These are phyloP conservation scores for Abscondita cerata DNA, from an alignment of 2,888 invertebrate species.

Conservation along the genomic window DNA sequence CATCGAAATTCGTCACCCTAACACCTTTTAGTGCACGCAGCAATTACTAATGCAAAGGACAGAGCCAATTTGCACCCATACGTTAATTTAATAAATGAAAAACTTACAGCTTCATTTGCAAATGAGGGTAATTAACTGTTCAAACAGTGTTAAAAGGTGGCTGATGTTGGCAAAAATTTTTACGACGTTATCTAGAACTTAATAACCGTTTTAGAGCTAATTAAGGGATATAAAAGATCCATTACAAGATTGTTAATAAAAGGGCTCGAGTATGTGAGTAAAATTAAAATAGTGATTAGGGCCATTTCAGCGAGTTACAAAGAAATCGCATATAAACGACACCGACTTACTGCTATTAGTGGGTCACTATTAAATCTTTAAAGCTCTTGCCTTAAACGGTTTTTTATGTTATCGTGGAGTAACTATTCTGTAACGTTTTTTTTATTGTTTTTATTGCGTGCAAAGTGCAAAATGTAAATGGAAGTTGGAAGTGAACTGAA, in stretches of 20 bases:
- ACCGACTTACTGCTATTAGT: too few species aligned
- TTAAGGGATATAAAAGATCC: constrained; percentile 2
- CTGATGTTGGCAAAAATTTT: neutral
- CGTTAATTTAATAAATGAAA: neutral
- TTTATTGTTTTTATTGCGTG: too few species aligned
- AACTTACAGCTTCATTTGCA: too few species aligned
- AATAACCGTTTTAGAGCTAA: constrained; percentile 1
- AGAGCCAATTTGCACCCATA: constrained; percentile 17
- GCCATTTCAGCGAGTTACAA: neutral
- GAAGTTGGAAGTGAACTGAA: too few species aligned
- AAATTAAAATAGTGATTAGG: neutral
- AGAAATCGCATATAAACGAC: neutral
- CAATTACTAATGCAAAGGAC: constrained; percentile 22
- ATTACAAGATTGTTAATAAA: constrained; percentile 1
- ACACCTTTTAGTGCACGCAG: constrained; percentile 21
- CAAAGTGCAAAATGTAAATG: too few species aligned
- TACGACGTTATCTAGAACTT: neutral
- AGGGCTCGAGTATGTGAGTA: neutral
- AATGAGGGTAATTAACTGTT: neutral
- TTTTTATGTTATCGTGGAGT: too few species aligned
- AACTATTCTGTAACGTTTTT: too few species aligned
- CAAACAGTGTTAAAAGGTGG: neutral
- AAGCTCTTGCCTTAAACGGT: too few species aligned
- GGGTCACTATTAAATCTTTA: too few species aligned
- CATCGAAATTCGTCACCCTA: constrained; percentile 32